These are phyloP conservation scores for Mercenaria mercenaria DNA, from an alignment of 1,140 invertebrate species.

Conservation along the genomic window DNA sequence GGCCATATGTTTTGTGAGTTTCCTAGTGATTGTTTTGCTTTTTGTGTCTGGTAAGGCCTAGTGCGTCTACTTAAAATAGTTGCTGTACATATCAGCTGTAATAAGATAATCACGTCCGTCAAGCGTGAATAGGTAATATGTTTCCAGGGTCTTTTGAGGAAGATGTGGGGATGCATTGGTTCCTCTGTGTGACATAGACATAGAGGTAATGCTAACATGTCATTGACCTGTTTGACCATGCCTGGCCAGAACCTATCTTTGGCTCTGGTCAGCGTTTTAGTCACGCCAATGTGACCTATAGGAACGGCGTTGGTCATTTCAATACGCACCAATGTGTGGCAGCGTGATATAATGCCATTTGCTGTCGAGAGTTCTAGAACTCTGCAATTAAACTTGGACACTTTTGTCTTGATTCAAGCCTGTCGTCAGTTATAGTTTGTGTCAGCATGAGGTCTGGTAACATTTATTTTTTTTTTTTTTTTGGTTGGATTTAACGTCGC, in stretches of 20 bases:
- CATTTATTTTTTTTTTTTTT: no score
- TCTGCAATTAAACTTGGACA: not conserved
- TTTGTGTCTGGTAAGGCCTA: conserved; percentile 8
- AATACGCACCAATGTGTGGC: not conserved
- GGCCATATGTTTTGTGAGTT: not conserved
- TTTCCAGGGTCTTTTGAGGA: conserved; percentile 14
- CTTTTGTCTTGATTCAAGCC: not conserved
- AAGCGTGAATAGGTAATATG: conserved; percentile 61
- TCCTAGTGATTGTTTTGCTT: not conserved
- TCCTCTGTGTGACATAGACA: conserved; percentile 48
- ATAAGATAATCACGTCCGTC: conserved; percentile 62
- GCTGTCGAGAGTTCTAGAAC: conserved; percentile 47
- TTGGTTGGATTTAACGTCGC: no score
- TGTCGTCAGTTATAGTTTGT: not conserved
- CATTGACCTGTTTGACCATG: not conserved
- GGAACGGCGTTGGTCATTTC: not conserved
- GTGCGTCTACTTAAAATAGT: not conserved
- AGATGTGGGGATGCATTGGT: conserved; percentile 19
- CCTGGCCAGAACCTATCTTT: conserved; percentile 12
- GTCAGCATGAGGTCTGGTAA: not conserved
- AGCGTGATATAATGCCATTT: not conserved
- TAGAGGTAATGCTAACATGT: not conserved
- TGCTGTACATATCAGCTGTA: conserved; percentile 57
- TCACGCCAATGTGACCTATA: not conserved
- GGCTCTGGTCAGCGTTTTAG: not conserved